Evolutionary conservation across 2,888 invertebrate species (phyloP).

Genomic region (Leucania comma): DNA sequence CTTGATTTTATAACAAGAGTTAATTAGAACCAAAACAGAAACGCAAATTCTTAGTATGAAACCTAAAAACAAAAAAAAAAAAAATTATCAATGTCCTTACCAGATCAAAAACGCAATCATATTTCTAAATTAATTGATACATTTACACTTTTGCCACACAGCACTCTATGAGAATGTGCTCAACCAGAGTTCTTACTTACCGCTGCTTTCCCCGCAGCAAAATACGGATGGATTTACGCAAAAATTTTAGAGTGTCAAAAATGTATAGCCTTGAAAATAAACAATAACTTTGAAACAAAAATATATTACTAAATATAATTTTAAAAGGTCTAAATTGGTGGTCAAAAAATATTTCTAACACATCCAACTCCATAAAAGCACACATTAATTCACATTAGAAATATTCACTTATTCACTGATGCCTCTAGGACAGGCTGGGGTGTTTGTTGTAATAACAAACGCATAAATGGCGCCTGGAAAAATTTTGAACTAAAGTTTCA

Average conservation of each 20-base stretch:
- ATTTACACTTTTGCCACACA: background rate
- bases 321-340: background rate
- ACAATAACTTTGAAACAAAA: background rate
- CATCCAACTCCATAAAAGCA: background rate
- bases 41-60: slow-evolving; percentile 1
- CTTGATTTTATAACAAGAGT: slow-evolving; percentile 4
- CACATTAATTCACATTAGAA: slow-evolving; percentile 2
- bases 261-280: background rate
- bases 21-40: background rate
- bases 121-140: too few species aligned
- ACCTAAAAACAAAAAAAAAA: too few species aligned
- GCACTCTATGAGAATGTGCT: background rate
- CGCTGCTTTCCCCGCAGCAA: slow-evolving; percentile 6
- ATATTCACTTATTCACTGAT: too few species aligned
- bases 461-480: slow-evolving; percentile 4
- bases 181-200: too few species aligned
- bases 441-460: slow-evolving; percentile 6
- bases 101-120: background rate
- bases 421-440: slow-evolving; percentile 6
- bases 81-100: background rate
- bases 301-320: background rate
- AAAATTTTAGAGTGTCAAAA: slow-evolving; percentile 5
- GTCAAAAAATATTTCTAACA: background rate
- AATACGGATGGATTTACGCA: slow-evolving; percentile 1
- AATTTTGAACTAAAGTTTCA: slow-evolving; percentile 2